phyloP scores from a whole-genome alignment of 2,113 vertebrate species.

The Dascyllus trimaculatus region DNA sequence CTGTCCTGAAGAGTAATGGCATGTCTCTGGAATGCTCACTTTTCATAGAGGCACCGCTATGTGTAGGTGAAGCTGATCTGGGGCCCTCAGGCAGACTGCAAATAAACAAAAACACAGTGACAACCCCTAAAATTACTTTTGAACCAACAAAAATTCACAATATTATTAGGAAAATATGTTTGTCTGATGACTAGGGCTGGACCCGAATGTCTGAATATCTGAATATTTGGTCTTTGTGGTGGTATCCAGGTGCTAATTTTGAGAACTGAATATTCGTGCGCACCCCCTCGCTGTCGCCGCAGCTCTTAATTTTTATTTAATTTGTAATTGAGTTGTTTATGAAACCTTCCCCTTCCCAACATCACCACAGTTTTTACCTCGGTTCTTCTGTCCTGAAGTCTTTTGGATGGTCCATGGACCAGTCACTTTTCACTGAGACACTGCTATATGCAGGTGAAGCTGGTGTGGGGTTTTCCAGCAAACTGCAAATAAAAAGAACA shows the following conservation, averaged over 20 bases:
- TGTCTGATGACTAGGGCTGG: too few species aligned
- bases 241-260: too few species aligned
- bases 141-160: too few species aligned
- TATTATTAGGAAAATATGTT: too few species aligned
- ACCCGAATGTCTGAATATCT: too few species aligned
- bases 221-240: too few species aligned
- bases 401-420: neutral
- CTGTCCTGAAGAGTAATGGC: accelerated
- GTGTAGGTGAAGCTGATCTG: neutral
- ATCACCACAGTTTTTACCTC: neutral
- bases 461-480: neutral
- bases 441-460: neutral
- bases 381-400: neutral
- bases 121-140: too few species aligned
- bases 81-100: neutral
- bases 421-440: neutral
- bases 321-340: too few species aligned
- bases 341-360: too few species aligned
- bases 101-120: neutral
- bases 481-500: neutral
- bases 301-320: too few species aligned
- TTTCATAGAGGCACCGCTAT: neutral
- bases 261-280: too few species aligned
- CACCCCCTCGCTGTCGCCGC: too few species aligned
- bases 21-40: neutral